Base-by-base conservation (phyloP, 2,888 invertebrate species). In the Melipona bicolor region DNA sequence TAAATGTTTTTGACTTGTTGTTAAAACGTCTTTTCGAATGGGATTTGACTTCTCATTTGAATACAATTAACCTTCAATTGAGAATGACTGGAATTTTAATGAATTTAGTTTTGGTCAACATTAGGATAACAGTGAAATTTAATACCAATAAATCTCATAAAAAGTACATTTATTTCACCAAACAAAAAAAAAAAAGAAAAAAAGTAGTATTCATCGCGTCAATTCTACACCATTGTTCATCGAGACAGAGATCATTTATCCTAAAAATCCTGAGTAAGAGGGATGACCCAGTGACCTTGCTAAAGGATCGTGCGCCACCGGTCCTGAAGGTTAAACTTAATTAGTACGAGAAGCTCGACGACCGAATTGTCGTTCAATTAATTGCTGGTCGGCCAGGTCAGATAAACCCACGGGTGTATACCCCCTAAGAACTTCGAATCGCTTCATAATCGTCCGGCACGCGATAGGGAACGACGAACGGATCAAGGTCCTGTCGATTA, bases 321-420 rank as follows among this genome's bases (percentile, higher is more conserved):
- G 71, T 80, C 70, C 70, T 73, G 83, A 81, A 80, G 88, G 89
- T 86, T 88, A 84, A 56, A 56, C 62, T 88, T 90, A 87, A 89
- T 89, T 86, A 85, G 82, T 76, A 76, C 79, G 82, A 88, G 84
- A 83, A 86, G 77, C 88, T 69, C 73, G 74, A 61, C 76, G 84
- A 84, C 54, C 83, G 43, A 43, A 89, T 87, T 86, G 88, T 88
- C 85, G 85, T 88, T 84, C 83, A 80, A 90, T 90, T 87, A 90
- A 89, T 89, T 87, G 87, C 65, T 84, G 81, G 88, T 71, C 79
- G 77, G 43, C 67, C 62, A 64, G 75, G 79, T 59, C 83, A 86
- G 89, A 89, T 89, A 89, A 88, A 69, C 77, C 68, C 61, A 77
- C 73, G 84, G 79, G 77, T 68, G 61, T 84, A 56, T 74, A 77